Evolutionary conservation across 2,888 invertebrate species (phyloP), one percentile per base, ranked within the genome.

Genomic region (Teleogryllus oceanicus): DNA sequence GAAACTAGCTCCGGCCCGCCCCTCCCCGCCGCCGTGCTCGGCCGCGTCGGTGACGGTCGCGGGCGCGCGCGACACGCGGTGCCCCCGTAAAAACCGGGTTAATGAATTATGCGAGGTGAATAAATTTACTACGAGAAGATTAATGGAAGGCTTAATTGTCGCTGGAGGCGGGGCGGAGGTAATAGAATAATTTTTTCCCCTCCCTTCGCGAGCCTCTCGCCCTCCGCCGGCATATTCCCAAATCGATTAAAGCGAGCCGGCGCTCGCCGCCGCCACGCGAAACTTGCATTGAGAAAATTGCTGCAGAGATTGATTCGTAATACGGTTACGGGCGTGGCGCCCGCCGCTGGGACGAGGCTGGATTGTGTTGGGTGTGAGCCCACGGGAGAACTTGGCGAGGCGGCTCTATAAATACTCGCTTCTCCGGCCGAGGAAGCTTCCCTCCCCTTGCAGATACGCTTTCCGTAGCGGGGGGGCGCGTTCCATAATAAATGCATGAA

Each of bases 261-360:
- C 37, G 37, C 37, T 8, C 37, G 5, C 62, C n/a, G 62, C 62
- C n/a, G 62, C n/a, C n/a, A 62, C n/a, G 13, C 62, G 13, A n/a
- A 62, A 62, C n/a, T 62, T n/a, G 62, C 62, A 62, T n/a, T n/a
- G 62, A n/a, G n/a, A 62, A 62, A 18, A 62, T 62, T 62, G 13
- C 62, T 62, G 62, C n/a, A 37, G 62, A 62, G 62, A 62, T 62
- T 62, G 62, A 62, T 62, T 62, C n/a, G 62, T 62, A 62, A 62
- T 62, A 62, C n/a, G 62, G 62, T 62, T 62, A 62, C n/a, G 37
- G 37, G 8, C 62, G 62, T 62, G 62, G 62, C 62, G 62, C 16
- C 3, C n/a, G 62, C 37, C 37, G 5, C 37, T 37, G 37, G 37
- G 37, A 37, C 5, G 37, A 5, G 37, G 37, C 37, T 8, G 37